Percentiles rank a stretch among this genome's conserved stretches.
Evolutionary conservation across 1,140 invertebrate species (phyloP).

Genomic region (Lethocerus indicus): DNA sequence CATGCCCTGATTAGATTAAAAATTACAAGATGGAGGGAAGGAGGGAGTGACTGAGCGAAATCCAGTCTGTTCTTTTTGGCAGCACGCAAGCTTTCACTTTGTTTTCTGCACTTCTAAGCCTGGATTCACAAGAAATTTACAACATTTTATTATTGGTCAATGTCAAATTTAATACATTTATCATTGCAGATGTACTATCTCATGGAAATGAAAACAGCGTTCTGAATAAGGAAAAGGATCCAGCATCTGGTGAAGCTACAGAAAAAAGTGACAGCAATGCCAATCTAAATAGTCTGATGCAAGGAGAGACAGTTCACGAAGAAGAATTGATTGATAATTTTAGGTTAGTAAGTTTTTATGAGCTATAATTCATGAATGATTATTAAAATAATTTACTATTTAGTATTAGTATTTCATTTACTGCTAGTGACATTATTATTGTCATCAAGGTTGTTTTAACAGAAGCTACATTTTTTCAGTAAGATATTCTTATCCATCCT

Average conservation of each 20-base stretch:
- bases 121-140: not conserved
- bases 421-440: not conserved
- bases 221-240: not conserved
- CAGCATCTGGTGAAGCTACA: not conserved
- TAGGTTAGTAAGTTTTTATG: not conserved
- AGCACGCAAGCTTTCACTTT: not conserved
- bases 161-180: not conserved
- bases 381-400: not conserved
- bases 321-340: conserved; percentile 4
- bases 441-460: not conserved
- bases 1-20: too few species aligned
- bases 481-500: not conserved
- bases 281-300: not conserved
- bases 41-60: too few species aligned
- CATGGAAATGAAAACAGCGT: not conserved
- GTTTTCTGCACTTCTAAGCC: not conserved
- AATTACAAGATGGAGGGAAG: too few species aligned
- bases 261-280: not conserved
- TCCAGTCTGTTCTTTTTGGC: too few species aligned
- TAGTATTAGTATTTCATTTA: not conserved
- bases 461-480: not conserved
- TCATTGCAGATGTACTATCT: not conserved
- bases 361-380: too few species aligned
- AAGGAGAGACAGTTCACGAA: not conserved
- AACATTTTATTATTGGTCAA: not conserved